Evolutionary conservation across 2,888 invertebrate species (phyloP), one percentile per base, ranked within the genome.

Genomic region (Strigamia crassipes): DNA sequence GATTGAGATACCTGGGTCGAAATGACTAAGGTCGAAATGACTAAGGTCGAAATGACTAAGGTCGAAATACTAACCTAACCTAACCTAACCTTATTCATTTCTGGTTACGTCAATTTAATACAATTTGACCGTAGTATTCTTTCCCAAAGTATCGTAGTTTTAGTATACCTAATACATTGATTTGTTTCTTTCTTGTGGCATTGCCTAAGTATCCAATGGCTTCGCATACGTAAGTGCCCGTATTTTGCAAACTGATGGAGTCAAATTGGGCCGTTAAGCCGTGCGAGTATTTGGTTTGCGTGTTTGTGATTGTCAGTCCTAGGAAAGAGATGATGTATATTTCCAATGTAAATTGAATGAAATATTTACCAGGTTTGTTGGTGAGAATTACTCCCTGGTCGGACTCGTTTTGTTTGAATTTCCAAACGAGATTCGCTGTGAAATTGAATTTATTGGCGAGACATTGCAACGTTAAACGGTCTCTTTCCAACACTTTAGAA

Each of bases 151-250:
- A n/a, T n/a, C n/a, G n/a, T n/a, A n/a, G n/a, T n/a, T n/a, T n/a
- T n/a, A n/a, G n/a, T n/a, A n/a, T n/a, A 34, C 34, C 21, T 38
- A 78, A 38, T 10, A 78, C 78, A 3, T 42, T 18, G 1, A 78
- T 21, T 34, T 38, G 18, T 78, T 42, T 18, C n/a, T 9, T 78
- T 31, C 78, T 41, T n/a, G 31, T 38, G n/a, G 12, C 13, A 3
- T 18, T n/a, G 5, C 23, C 73, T 3, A 10, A 38, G n/a, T 78
- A 78, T 18, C 41, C 38, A 38, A 42, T 18, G 3, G 41, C 42
- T 78, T 78, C 78, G n/a, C 78, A 78, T 3, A 21, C 5, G 78
- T 78, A 78, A 10, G n/a, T 18, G 3, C 78, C 78, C 10, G 31
- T 10, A 38, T 78, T 38, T 34, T 15, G 10, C 9, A 66, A 2